Evolutionary conservation across 2,888 invertebrate genomes (phyloP), one percentile per base, ranked within the genome.

Genomic region (Osmoderma eremita): DNA sequence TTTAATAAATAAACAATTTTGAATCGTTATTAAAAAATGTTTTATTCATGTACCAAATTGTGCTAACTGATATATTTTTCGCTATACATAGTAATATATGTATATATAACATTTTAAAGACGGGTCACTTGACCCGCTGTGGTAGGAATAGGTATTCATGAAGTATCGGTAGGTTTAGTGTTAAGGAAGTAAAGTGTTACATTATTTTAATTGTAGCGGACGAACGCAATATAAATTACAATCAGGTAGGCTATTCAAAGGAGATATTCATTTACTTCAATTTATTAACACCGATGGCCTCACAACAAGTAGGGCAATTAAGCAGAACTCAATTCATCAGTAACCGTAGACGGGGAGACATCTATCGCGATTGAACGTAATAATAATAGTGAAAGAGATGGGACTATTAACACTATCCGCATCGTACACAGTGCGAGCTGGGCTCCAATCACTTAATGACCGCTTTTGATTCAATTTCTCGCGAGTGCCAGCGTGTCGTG

Each of bases 401-500:
- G 12, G 10, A 6, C 6, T 49, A 12, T 18, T 49, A n/a, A 6
- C 22, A 15, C 24, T 24, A 24, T 24, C 24, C 10, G 15, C 8
- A 51, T 13, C 30, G 24, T 30, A 24, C 18, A 38, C 50, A 18
- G 38, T 18, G 53, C 20, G 17, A 12, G 36, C 8, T 15, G 8
- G 38, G 10, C 38, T 5, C 53, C 53, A 38, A 53, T 53, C 53
- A 36, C 18, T 18, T 38, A 53, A 53, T 53, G 53, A 53, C 53
- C 53, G 38, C 13, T 38, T 38, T 38, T 38, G 53, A 53, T 38
- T 53, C 53, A 53, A 53, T 53, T 53, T 53, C 53, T 53, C 53
- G 53, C 17, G 53, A 53, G 18, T 18, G 38, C 15, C 36, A 36
- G 38, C 53, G 38, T 53, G 38, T 18, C 38, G 12, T 38, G 38